These are phyloP conservation scores for Eubasilissa splendida DNA, from an alignment of 2,888 invertebrate genomes.

Conservation along the genomic window DNA sequence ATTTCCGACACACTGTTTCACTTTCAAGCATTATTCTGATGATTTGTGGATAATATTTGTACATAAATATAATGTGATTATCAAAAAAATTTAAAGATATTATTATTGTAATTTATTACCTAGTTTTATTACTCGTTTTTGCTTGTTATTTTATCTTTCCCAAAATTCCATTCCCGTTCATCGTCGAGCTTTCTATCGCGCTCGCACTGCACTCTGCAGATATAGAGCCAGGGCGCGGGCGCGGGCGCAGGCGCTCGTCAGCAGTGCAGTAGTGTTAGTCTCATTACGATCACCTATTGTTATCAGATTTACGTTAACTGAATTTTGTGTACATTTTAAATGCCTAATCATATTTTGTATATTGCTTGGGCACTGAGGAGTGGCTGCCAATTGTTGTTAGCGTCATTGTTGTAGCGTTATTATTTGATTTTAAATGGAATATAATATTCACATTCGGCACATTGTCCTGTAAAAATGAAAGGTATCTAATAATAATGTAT, in stretches of 20 bases:
- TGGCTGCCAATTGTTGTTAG: too few species aligned
- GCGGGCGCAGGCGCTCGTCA: neutral
- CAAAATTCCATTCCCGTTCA: neutral
- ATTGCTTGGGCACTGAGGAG: too few species aligned
- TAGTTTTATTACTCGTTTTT: conserved; percentile 32
- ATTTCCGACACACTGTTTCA: too few species aligned
- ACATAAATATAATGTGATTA: conserved; percentile 24
- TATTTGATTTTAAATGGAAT: too few species aligned
- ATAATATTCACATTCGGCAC: neutral
- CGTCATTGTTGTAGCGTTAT: too few species aligned
- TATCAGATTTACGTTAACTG: too few species aligned
- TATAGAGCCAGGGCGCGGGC: neutral
- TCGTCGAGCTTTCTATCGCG: neutral
- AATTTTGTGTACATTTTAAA: too few species aligned
- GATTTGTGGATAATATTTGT: conserved; percentile 1
- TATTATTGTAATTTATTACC: conserved; percentile 32
- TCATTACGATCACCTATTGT: too few species aligned
- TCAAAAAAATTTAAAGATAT: conserved; percentile 34
- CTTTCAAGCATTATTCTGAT: too few species aligned
- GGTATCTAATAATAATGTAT: conserved; percentile 40
- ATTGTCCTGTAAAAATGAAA: conserved; percentile 28
- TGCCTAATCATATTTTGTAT: too few species aligned
- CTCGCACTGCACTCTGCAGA: neutral
- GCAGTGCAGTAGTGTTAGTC: neutral
- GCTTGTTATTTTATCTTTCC: conserved; percentile 8